Evolutionary conservation across 64 coral and sea anemone genomes (phyloP), one percentile per base, ranked within the genome.

Genomic region (Orbicella faveolata): DNA sequence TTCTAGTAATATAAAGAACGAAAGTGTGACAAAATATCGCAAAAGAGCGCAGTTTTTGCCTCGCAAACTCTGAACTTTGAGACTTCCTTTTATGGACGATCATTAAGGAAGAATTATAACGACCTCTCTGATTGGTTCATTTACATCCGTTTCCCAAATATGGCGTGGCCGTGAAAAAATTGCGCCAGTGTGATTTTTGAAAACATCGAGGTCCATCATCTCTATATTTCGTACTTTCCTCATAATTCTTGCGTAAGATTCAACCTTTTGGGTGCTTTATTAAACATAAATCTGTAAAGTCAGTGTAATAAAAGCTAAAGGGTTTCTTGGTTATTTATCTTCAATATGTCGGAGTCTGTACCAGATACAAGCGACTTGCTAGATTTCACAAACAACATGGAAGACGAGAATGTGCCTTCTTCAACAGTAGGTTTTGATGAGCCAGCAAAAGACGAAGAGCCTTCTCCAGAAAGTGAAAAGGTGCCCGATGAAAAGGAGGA

Each of bases 181-280:
- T 82, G 70, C 81, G 87, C 92, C 72, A 74, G 79, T 67, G 87
- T 67, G 59, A 74, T 44, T 75, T 89, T 78, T 84, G 87, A 85
- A 94, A 89, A 94, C 73, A 89, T 84, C 30, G 77, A 36, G 26
- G 61, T 72, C 30, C 92, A 85, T 94, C 92, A 94, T 89, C 78
- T 48, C 92, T 89, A 89, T 89, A 89, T 84, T 83, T 94, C 76
- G 73, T 37, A 20, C 79, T 87, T 88, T 62, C 76, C 59, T 20
- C 84, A 74, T 12, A 61, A 88, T 81, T 64, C 87, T 94, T 94
- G 92, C 92, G 92, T 78, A 89, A 94, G 79, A 89, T 84, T 78
- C 77, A 78, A 75, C 79, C 62, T 89, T 69, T 44, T 84, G 10
- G n/a, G 26, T 21, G 19, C n/a, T 78, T 88, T 76, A 69, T 23